phyloP scores from a whole-genome alignment of 2,888 invertebrate species.

The Cryptus armator region DNA sequence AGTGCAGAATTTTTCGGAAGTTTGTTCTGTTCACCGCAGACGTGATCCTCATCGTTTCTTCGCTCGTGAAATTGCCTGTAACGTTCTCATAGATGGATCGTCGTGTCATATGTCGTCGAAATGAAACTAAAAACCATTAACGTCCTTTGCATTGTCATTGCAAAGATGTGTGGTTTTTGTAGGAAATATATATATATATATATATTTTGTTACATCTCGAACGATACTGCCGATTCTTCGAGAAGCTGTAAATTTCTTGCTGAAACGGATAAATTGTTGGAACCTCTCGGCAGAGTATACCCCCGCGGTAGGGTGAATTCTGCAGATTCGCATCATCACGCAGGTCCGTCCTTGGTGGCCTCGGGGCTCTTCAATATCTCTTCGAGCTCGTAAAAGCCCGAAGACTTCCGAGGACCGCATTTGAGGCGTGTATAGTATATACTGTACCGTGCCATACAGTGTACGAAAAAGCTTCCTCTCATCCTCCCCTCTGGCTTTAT shows the following conservation, averaged over 20 bases:
- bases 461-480: slow-evolving; percentile 10
- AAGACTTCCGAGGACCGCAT: slow-evolving; percentile 35
- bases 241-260: background rate
- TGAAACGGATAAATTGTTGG: background rate
- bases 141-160: slow-evolving; percentile 7
- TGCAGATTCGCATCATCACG: background rate
- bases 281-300: background rate
- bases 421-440: background rate
- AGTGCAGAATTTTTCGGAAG: slow-evolving; percentile 19
- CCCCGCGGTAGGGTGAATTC: background rate
- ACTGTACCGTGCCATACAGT: slow-evolving; percentile 13
- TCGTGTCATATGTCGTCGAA: background rate
- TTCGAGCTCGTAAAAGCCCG: slow-evolving; percentile 17
- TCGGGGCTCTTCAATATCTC: slow-evolving; percentile 18
- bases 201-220: background rate
- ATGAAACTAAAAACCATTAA: slow-evolving; percentile 13
- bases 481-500: slow-evolving; percentile 14
- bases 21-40: background rate
- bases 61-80: slow-evolving; percentile 39
- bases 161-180: background rate
- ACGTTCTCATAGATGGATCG: background rate
- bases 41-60: slow-evolving; percentile 17
- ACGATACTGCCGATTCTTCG: background rate
- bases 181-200: background rate
- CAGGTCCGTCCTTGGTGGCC: background rate